These are phyloP conservation scores for Erebia ligea DNA, from an alignment of 2,888 invertebrate genomes.

Conservation along the genomic window DNA sequence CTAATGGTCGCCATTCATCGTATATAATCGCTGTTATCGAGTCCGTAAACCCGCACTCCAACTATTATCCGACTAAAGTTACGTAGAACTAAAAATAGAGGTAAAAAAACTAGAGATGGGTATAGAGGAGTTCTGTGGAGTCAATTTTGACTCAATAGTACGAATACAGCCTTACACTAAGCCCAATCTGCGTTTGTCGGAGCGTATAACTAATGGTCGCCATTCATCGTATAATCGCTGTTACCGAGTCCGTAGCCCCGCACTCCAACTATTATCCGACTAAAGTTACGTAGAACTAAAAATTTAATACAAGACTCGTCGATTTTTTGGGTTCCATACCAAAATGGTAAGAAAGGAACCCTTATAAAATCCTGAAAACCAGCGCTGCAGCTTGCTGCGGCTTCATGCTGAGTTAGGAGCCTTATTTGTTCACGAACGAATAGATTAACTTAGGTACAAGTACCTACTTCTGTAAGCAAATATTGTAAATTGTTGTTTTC, in stretches of 20 bases:
- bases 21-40: constrained; percentile 19
- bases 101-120: too few species aligned
- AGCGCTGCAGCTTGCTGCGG: too few species aligned
- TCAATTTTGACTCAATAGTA: neutral
- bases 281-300: neutral
- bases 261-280: constrained; percentile 10
- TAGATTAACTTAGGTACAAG: too few species aligned
- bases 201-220: constrained; percentile 17
- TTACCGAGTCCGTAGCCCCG: constrained; percentile 11
- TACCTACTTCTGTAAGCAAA: too few species aligned
- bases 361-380: too few species aligned
- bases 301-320: neutral
- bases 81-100: neutral
- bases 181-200: constrained; percentile 16
- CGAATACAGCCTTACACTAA: neutral
- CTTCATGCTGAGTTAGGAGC: too few species aligned
- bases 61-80: constrained; percentile 10
- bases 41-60: constrained; percentile 3
- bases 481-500: too few species aligned
- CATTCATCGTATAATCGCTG: constrained; percentile 17
- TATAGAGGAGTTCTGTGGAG: too few species aligned
- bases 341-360: too few species aligned
- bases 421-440: neutral
- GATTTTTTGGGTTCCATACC: too few species aligned
- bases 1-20: constrained; percentile 14